Conservation (phyloP, 2,797 vertebrate genomes). For the Geotrypetes seraphini region DNA sequence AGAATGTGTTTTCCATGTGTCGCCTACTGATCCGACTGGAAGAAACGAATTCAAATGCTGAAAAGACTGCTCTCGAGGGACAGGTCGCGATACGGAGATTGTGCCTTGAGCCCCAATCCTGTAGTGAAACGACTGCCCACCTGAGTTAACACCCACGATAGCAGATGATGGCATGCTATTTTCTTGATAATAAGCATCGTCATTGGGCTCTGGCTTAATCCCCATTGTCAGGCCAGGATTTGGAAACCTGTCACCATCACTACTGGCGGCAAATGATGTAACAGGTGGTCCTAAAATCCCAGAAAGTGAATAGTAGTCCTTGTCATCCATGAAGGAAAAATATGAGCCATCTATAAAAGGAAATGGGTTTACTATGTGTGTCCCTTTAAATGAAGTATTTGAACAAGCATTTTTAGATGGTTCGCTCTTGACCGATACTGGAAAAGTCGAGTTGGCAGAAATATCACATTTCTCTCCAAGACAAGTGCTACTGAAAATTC, state of each 20-base stretch:
- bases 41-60: constrained; percentile 94
- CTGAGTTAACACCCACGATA: constrained; percentile 96
- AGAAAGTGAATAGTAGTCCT: constrained; percentile 95
- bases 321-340: constrained; percentile 94
- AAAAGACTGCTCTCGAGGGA: constrained; percentile 86
- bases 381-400: constrained; percentile 71
- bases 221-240: constrained; percentile 74
- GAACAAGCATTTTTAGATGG: constrained; percentile 82
- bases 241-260: constrained; percentile 79
- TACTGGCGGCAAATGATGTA: constrained; percentile 80
- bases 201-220: constrained; percentile 91
- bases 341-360: constrained; percentile 87
- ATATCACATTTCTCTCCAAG: constrained; percentile 70
- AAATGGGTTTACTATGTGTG: constrained; percentile 76
- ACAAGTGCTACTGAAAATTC: constrained; percentile 81
- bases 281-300: constrained; percentile 94
- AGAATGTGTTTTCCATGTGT: constrained; percentile 83
- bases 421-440: constrained; percentile 87
- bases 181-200: constrained; percentile 90
- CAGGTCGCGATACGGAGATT: constrained; percentile 86
- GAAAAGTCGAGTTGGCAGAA: constrained; percentile 62
- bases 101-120: constrained; percentile 96
- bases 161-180: constrained; percentile 82
- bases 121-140: constrained; percentile 98
- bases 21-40: constrained; percentile 83